phyloP scores from a whole-genome alignment of 2,888 invertebrate genomes.

The Abrostola triplasia region DNA sequence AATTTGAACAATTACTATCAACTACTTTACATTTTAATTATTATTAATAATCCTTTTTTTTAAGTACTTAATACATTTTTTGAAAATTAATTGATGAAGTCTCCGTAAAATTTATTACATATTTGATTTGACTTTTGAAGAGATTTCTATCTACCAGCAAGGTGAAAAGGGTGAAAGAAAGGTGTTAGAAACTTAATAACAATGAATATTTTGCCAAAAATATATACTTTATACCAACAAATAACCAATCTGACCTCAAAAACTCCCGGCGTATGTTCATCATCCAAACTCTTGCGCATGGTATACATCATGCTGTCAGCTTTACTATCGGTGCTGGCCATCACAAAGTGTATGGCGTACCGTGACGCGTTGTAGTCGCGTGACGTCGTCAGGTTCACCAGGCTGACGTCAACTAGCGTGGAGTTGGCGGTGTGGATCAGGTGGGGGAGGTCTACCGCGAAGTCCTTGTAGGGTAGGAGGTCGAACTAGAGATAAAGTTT shows the following conservation, averaged over 20 bases:
- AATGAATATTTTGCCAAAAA: too few species aligned
- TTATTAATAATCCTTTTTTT: too few species aligned
- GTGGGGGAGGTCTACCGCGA: constrained; percentile 88
- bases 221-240: too few species aligned
- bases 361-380: constrained; percentile 85
- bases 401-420: constrained; percentile 89
- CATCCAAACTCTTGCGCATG: constrained; percentile 89
- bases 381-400: constrained; percentile 86
- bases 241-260: constrained; percentile 86
- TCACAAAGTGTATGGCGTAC: constrained; percentile 88
- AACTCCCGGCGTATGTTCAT: constrained; percentile 92
- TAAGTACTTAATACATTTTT: too few species aligned
- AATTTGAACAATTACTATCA: too few species aligned
- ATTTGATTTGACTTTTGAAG: too few species aligned
- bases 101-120: too few species aligned
- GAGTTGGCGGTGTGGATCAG: constrained; percentile 91
- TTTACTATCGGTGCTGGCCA: constrained; percentile 83
- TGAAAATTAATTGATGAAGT: too few species aligned
- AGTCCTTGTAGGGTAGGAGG: constrained; percentile 78
- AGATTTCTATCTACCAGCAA: too few species aligned
- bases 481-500: constrained; percentile 81
- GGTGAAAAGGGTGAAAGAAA: too few species aligned
- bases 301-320: constrained; percentile 74
- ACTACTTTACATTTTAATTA: too few species aligned
- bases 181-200: too few species aligned